Evolutionary conservation across 2,888 invertebrate genomes (phyloP).

Genomic region (Mimachlamys varia): DNA sequence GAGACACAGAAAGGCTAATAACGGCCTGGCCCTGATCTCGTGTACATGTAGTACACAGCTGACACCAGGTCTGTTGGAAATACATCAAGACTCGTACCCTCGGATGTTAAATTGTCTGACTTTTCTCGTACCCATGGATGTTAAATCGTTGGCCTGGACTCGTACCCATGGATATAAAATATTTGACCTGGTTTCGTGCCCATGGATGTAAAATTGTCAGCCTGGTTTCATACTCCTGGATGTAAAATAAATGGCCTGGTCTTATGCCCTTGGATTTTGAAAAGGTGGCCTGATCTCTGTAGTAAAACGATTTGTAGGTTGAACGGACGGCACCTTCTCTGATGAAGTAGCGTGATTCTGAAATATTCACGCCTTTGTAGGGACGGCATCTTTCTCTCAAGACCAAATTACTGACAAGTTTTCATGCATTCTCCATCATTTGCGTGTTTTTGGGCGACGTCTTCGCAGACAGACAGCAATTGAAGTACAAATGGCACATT

Average conservation of each 20-base stretch:
- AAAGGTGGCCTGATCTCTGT: neutral
- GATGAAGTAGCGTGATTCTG: neutral
- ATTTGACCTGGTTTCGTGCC: no score
- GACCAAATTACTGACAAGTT: neutral
- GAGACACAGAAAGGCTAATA: neutral
- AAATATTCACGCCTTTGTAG: neutral
- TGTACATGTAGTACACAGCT: no score
- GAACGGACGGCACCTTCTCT: neutral
- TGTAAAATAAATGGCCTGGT: no score
- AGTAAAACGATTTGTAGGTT: neutral
- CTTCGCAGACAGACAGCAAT: neutral
- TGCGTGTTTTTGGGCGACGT: neutral
- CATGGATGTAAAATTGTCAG: no score
- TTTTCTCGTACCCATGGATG: no score
- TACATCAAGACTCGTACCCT: no score
- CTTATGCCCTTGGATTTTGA: no score
- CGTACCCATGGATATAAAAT: no score
- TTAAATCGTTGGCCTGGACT: no score
- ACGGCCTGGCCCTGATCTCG: neutral
- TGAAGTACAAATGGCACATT: conserved; percentile 10
- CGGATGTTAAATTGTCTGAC: no score
- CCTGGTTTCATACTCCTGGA: no score
- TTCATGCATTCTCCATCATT: neutral
- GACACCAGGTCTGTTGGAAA: no score
- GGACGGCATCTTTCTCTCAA: neutral